Base-by-base conservation (phyloP, 64 coral and sea anemone genomes). In the Actinia equina region DNA sequence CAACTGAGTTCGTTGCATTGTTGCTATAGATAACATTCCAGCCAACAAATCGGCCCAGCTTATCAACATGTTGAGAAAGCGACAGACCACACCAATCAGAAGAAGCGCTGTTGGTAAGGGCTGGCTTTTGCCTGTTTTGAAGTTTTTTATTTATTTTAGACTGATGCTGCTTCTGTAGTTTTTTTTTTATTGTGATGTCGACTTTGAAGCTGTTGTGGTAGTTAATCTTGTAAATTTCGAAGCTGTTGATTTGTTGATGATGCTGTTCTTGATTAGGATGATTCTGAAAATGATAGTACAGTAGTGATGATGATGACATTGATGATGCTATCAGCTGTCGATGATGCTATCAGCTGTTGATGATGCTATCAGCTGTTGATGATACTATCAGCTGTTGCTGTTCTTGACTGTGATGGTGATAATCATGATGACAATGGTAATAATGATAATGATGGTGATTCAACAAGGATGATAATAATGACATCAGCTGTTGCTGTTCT, bases 51-150 rank as follows among this genome's bases (percentile, higher is more conserved):
- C 51, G 9, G 57, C 77, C 42, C 77, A 86, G 16, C 45, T 92
- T 1, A 92, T 56, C 20, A 92, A 65, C 54, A 92, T 92, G 90
- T 54, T 92, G 71, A 86, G 86, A 43, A 92, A 87, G 87, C 74
- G 90, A 19, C 59, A 86, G 51, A 92, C 15, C 23, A 92, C 85
- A 62, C 90, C 90, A 41, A 83, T 92, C 0, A 92, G 90, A 63
- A 80, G 60, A 76, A 80, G 59, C 17, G 82, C 42, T 12, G 27
- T 87, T 87, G 77, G 90, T 92, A 26, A 15, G 69, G 12, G n/a
- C 27, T 16, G 25, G 13, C 26, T 74, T 74, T 12, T 54, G 52
- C 6, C 12, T 54, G 52, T 63, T 63, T 65, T 65, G 19, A n/a
- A 65, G 62, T 23, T 1, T 65, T 20, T 7, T 0, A 37, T 37